Evolutionary conservation across 2,797 vertebrate species (phyloP).

Genomic region (Denticeps clupeoides): DNA sequence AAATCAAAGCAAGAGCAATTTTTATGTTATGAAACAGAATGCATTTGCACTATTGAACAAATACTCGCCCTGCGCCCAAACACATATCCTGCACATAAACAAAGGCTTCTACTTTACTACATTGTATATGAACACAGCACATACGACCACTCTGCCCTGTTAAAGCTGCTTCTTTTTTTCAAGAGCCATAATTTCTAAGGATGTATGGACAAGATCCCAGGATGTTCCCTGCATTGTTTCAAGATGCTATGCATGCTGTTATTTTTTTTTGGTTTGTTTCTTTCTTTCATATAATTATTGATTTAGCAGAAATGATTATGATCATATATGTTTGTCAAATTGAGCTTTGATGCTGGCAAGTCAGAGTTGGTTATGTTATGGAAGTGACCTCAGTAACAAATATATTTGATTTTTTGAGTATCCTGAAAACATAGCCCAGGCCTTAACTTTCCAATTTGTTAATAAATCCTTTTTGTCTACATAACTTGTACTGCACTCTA

Average conservation of each 20-base stretch:
- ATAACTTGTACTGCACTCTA: too few species aligned
- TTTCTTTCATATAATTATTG: conserved; percentile 11
- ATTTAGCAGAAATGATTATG: conserved; percentile 40
- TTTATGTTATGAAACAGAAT: conserved; percentile 23
- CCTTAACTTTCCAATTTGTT: too few species aligned
- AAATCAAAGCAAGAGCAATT: too few species aligned
- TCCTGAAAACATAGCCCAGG: conserved; percentile 5
- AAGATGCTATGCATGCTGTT: conserved; percentile 42
- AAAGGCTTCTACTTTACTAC: conserved; percentile 13
- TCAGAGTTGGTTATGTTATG: conserved; percentile 58
- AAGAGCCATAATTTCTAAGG: conserved; percentile 42
- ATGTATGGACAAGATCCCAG: conserved; percentile 33
- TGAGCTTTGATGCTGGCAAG: conserved; percentile 75
- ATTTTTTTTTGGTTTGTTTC: conserved; percentile 25
- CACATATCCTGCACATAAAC: conserved; percentile 25
- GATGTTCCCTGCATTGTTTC: conserved; percentile 35
- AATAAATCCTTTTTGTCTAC: too few species aligned
- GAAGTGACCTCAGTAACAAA: conserved; percentile 3
- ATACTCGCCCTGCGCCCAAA: conserved; percentile 45
- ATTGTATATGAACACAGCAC: conserved; percentile 19
- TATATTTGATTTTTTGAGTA: conserved; percentile 7
- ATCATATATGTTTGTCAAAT: conserved; percentile 40
- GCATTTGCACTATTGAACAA: conserved; percentile 54
- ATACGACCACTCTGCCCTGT: conserved; percentile 8
- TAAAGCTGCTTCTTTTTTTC: conserved; percentile 21